phyloP scores from a whole-genome alignment of 2,888 invertebrate species.

The Watsonalla binaria region DNA sequence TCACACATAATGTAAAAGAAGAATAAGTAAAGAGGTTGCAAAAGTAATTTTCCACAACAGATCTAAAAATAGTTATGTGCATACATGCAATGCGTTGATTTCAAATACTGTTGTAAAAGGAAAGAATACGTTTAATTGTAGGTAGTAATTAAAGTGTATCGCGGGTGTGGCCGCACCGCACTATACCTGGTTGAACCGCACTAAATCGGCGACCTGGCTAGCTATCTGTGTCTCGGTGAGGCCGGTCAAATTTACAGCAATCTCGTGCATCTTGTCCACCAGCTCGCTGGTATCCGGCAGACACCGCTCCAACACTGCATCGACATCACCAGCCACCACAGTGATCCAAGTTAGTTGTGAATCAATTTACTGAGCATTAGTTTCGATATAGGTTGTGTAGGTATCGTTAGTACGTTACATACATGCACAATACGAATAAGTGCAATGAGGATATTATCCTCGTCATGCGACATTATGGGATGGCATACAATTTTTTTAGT shows the following conservation, averaged over 20 bases:
- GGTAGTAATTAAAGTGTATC: too few species aligned
- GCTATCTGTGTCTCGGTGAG: neutral
- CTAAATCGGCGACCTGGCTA: conserved; percentile 26
- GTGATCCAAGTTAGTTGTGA: conserved; percentile 2
- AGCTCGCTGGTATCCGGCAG: conserved; percentile 51
- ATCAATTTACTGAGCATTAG: neutral
- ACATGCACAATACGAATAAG: neutral
- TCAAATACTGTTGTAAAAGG: too few species aligned
- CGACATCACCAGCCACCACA: conserved; percentile 30
- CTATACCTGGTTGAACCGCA: conserved; percentile 58
- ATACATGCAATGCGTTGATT: too few species aligned
- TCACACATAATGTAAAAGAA: too few species aligned
- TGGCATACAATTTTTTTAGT: neutral
- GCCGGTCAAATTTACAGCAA: neutral
- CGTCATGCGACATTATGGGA: conserved; percentile 5
- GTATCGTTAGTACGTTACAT: conserved; percentile 21
- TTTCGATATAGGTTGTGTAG: conserved; percentile 8
- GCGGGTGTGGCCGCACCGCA: neutral
- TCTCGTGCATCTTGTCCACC: conserved; percentile 17
- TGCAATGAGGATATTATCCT: neutral
- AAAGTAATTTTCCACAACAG: too few species aligned
- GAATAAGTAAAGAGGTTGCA: too few species aligned
- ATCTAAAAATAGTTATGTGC: too few species aligned
- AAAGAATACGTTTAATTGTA: too few species aligned
- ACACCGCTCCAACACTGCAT: conserved; percentile 65